Base-by-base conservation (phyloP, 1,140 invertebrate genomes). In the Telenomus remus region DNA sequence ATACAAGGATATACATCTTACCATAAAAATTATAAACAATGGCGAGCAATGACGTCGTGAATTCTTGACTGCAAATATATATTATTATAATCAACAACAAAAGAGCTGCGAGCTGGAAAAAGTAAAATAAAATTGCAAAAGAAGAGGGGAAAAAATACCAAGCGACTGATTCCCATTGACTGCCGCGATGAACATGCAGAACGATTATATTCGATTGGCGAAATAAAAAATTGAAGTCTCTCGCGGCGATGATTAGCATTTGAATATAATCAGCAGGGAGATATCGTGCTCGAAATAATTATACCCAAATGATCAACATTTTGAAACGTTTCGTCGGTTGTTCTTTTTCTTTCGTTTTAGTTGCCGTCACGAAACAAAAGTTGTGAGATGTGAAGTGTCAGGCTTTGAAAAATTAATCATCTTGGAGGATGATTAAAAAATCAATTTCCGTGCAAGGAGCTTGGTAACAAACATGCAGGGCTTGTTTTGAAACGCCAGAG, bases 401-500 rank as follows among this genome's bases (percentile, higher is more conserved):
- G 19, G 2, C 19, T 27, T 27, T 3, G 6, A 27, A 27, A 27
- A 27, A 27, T 27, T 1, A 27, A 27, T 27, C 19, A 6, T 27
- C 6, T 6, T 6, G 37, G n/a, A 39, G 5, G 37, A 11, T 39
- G 37, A 9, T n/a, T 39, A 9, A 39, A 39, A 39, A 39, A 39
- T 39, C n/a, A n/a, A 39, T 44, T 44, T 12, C 12, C 43, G 59
- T 55, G 35, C n/a, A 7, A 63, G 42, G 16, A 51, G 9, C n/a
- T 9, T 11, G 37, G 3, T 39, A 39, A 39, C 37, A 39, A 27
- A 27, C 37, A 11, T 39, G 37, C 37, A 9, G 64, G 55, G 74
- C 59, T 74, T 72, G 74, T 72, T 77, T 74, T 66, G 47, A 66
- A 61, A 63, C 50, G 46, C 35, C 64, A 50, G 60, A 72, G 51